phyloP scores from a whole-genome alignment of 2,797 vertebrate species.

The Nasua narica region DNA sequence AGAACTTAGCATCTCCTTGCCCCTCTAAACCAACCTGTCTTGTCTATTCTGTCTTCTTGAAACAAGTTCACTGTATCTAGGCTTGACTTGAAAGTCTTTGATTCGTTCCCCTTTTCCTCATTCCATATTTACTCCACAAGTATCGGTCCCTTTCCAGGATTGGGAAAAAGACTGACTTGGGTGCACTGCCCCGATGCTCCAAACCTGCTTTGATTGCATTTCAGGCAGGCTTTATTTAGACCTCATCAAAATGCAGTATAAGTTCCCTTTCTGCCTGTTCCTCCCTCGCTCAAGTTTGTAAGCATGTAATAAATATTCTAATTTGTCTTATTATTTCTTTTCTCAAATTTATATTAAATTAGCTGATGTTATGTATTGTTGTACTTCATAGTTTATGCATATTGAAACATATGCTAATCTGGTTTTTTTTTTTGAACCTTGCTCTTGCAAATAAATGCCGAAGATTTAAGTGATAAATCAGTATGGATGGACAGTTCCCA shows the following conservation, averaged over 20 bases:
- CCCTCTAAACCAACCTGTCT: neutral
- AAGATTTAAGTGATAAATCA: neutral
- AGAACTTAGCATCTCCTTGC: neutral
- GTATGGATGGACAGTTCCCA: neutral
- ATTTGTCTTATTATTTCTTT: slow-evolving; percentile 12
- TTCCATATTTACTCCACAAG: neutral
- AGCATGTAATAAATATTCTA: neutral
- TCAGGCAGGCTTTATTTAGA: neutral
- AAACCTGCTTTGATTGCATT: neutral
- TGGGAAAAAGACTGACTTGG: neutral
- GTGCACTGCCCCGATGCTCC: neutral
- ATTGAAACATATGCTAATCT: neutral
- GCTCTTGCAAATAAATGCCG: neutral
- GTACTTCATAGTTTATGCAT: neutral
- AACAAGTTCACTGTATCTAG: neutral
- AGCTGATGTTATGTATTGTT: neutral
- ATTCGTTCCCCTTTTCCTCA: neutral
- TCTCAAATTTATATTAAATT: slow-evolving; percentile 7
- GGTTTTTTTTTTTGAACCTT: slow-evolving; percentile 32
- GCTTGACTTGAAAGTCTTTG: neutral
- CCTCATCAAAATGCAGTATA: neutral
- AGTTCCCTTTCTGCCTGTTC: neutral
- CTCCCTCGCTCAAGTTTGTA: neutral
- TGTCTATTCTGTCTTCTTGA: neutral
- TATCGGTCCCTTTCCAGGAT: neutral